Evolutionary conservation across 30 jellyfish, hydroid and myxozoan species (phyloP).

Genomic region (Hydra vulgaris): DNA sequence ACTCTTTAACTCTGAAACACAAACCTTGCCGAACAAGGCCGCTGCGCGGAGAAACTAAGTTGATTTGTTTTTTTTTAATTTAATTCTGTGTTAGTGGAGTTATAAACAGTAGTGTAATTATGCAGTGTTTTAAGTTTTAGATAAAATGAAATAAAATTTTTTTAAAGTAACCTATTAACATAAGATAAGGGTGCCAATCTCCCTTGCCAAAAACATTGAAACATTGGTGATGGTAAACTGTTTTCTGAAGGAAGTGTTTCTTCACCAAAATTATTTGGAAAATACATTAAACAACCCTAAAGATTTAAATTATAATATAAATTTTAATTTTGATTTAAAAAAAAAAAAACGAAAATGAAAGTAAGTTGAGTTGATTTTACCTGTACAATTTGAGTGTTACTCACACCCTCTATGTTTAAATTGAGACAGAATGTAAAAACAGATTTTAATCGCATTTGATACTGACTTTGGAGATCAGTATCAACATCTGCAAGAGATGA

Average conservation of each 20-base stretch:
- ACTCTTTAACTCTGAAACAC: too few relatives aligned
- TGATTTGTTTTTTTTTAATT: too few relatives aligned
- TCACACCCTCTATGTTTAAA: background rate
- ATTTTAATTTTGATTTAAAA: background rate
- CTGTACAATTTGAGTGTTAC: constrained; percentile 12
- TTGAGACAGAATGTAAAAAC: constrained; percentile 21
- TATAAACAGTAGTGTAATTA: too few relatives aligned
- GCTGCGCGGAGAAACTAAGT: too few relatives aligned
- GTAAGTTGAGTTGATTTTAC: background rate
- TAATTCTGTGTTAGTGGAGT: too few relatives aligned
- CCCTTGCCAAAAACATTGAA: constrained; percentile 29
- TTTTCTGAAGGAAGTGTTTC: constrained; percentile 10
- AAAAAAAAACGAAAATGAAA: background rate
- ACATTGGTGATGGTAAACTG: background rate
- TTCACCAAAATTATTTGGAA: constrained; percentile 16
- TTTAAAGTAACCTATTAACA: constrained; percentile 11
- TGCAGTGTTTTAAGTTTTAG: too few relatives aligned
- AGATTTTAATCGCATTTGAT: constrained; percentile 3
- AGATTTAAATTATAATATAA: too few relatives aligned
- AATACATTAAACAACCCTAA: constrained; percentile 22
- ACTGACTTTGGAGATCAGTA: constrained; percentile 17
- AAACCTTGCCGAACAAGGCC: too few relatives aligned
- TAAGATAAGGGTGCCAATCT: constrained; percentile 20
- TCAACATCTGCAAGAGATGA: background rate
- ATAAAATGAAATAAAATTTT: too few relatives aligned